Evolutionary conservation across 2,888 invertebrate genomes (phyloP).

Genomic region (Callyntrura sp.): DNA sequence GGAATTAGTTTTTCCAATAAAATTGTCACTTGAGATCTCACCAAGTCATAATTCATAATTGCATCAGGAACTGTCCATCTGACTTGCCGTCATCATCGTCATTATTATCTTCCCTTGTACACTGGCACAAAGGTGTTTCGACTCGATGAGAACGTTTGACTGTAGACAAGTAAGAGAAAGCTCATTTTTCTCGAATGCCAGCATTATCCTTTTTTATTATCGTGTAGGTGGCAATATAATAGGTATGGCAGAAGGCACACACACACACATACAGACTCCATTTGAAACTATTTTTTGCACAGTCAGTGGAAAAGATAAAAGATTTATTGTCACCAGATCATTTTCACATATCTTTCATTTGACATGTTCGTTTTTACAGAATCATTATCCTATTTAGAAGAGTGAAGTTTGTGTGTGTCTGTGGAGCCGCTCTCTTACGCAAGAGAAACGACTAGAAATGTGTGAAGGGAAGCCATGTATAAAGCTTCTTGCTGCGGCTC

Average conservation of each 20-base stretch:
- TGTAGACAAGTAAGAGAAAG: slow-evolving; percentile 5
- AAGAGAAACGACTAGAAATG: not conserved
- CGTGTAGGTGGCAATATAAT: slow-evolving; percentile 3
- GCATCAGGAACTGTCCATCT: slow-evolving; percentile 78
- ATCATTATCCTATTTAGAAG: slow-evolving; percentile 72
- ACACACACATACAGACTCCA: slow-evolving; percentile 7
- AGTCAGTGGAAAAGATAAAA: slow-evolving; percentile 74
- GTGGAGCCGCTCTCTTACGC: not conserved
- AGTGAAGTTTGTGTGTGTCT: slow-evolving; percentile 10
- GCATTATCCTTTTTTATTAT: not conserved
- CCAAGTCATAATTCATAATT: slow-evolving; percentile 84
- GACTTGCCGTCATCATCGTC: slow-evolving; percentile 57
- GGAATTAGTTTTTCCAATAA: slow-evolving; percentile 83
- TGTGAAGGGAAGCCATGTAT: not conserved
- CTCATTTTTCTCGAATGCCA: slow-evolving; percentile 29
- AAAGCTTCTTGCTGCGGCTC: too few relatives aligned
- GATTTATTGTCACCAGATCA: slow-evolving; percentile 83
- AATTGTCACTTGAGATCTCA: slow-evolving; percentile 83
- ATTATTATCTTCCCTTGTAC: slow-evolving; percentile 30
- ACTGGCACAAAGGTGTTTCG: slow-evolving; percentile 24
- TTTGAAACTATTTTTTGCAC: slow-evolving; percentile 64
- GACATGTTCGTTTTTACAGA: slow-evolving; percentile 70
- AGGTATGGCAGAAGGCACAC: too few relatives aligned
- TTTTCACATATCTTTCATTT: slow-evolving; percentile 74
- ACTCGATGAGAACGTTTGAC: slow-evolving; percentile 23